Base-by-base conservation (phyloP, 2,888 invertebrate genomes). In the Drosophila fungiperda region DNA sequence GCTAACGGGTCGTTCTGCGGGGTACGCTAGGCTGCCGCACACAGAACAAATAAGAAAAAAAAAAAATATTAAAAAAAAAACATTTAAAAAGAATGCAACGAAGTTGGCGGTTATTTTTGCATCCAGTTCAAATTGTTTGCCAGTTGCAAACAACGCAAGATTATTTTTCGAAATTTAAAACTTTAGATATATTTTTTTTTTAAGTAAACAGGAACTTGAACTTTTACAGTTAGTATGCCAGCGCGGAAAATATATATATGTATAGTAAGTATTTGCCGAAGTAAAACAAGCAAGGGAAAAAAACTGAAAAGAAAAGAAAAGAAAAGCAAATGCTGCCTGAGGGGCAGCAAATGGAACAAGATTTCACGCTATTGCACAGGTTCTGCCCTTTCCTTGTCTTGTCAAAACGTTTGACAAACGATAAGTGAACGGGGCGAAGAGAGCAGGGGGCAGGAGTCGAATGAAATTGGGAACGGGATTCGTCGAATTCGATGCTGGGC, bases 351-450 rank as follows among this genome's bases (percentile, higher is more conserved):
- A 50, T 42, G 38, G 62, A 74, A 71, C 64, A 66, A 79, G 74
- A 84, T 78, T 83, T 76, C 64, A 71, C 58, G 74, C 72, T 66
- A 32, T 66, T 62, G 52, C 68, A 59, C 73, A 64, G 73, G 83
- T 62, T 77, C 87, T 75, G 83, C 90, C 86, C 88, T 78, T 87
- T 90, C 78, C 87, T 81, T 88, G 86, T 86, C 86, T 71, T 87
- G 88, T 83, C 79, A 83, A 75, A 88, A 64, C 76, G 71, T 71
- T 89, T 90, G 88, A 87, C 86, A 86, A 89, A 85, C 86, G 80
- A 85, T 76, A 80, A 80, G 75, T 72, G 82, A 72, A 75, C 50
- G 7, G 52, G 53, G 17, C 29, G 29, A 29, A 29, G n/a, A 23
- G 17, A 8, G 29, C 29, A 29, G 29, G 29, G 29, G 17, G 2